Evolutionary conservation across 2,113 vertebrate species (phyloP).

Genomic region (Trochalopteron elliotii): DNA sequence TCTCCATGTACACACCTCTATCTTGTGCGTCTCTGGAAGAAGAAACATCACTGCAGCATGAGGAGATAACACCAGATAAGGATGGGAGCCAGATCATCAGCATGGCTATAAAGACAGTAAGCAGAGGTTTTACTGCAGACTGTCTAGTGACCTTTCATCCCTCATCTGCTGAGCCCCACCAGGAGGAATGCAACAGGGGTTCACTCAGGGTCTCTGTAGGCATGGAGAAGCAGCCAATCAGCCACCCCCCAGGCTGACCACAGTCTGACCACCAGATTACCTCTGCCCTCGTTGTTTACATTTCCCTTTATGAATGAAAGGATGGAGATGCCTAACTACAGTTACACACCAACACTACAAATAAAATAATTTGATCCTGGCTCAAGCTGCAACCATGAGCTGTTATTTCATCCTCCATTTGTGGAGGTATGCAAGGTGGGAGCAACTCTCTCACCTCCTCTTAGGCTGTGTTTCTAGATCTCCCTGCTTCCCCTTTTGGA

Average conservation of each 20-base stretch:
- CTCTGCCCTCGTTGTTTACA: not conserved
- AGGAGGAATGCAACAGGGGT: not conserved
- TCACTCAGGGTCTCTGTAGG: not conserved
- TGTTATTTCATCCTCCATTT: not conserved
- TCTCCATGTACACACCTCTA: not conserved
- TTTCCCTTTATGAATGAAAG: not conserved
- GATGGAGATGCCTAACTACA: not conserved
- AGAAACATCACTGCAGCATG: not conserved
- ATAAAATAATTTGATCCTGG: not conserved
- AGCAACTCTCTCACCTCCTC: not conserved
- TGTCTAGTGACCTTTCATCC: not conserved
- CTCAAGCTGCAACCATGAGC: not conserved
- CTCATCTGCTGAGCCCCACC: not conserved
- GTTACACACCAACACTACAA: not conserved
- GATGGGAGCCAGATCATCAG: not conserved
- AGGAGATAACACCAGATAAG: not conserved
- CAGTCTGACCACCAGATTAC: not conserved
- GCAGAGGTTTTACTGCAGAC: not conserved
- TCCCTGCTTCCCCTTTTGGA: rapidly evolving
- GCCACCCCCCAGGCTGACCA: not conserved
- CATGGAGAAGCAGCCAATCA: not conserved
- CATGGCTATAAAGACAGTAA: not conserved
- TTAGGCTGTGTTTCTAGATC: not conserved
- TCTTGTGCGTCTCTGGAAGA: not conserved
- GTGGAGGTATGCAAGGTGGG: not conserved